These are phyloP conservation scores for Erebia palarica DNA, from an alignment of 2,888 invertebrate genomes.

Conservation along the genomic window DNA sequence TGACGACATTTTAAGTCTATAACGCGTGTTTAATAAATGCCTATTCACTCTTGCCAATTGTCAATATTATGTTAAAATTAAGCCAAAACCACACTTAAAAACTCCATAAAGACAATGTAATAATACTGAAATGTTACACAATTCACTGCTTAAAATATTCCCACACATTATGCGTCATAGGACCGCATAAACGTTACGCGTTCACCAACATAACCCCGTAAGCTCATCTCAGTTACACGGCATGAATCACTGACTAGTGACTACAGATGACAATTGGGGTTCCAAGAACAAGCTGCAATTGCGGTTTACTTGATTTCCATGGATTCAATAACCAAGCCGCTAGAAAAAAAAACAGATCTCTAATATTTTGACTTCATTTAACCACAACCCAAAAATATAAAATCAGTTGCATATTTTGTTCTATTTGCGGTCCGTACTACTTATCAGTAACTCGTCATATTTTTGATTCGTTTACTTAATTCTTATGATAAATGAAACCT, in stretches of 20 bases:
- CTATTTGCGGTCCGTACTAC: background rate
- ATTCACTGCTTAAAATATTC: conserved; percentile 32
- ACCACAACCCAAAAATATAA: conserved; percentile 25
- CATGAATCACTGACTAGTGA: conserved; percentile 56
- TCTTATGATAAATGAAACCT: background rate
- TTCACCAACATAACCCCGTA: conserved; percentile 48
- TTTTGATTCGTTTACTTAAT: background rate
- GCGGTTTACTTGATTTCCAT: conserved; percentile 52
- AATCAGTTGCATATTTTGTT: background rate
- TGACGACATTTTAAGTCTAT: too few relatives aligned
- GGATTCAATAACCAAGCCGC: conserved; percentile 39
- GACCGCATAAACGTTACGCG: conserved; percentile 42
- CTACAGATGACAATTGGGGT: conserved; percentile 44
- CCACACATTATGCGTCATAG: conserved; percentile 38
- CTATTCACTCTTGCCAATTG: too few relatives aligned
- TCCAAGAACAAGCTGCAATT: conserved; percentile 59
- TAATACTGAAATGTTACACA: conserved; percentile 17
- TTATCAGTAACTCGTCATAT: background rate
- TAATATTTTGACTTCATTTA: conserved; percentile 13
- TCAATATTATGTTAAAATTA: background rate
- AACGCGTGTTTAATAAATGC: too few relatives aligned
- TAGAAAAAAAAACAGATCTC: conserved; percentile 35
- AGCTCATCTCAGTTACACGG: conserved; percentile 65
- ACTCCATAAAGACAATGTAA: conserved; percentile 23
- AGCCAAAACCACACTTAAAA: conserved; percentile 24